Conservation (phyloP, 2,797 vertebrate genomes). For the Neostethus bicornis region DNA sequence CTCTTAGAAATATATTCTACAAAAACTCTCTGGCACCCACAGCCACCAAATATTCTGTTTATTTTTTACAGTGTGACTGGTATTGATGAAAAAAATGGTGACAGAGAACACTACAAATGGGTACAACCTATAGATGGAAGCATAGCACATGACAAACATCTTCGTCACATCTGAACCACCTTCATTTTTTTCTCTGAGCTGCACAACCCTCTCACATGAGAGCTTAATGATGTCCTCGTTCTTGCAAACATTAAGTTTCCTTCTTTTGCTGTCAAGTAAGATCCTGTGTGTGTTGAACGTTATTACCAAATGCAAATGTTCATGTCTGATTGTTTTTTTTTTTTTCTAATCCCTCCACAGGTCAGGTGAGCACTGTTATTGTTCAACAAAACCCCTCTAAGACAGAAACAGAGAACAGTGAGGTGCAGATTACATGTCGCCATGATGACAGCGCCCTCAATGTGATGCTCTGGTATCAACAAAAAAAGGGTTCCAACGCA, state of each 20-base stretch:
- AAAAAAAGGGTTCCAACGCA: background rate
- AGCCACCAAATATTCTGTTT: too few relatives aligned
- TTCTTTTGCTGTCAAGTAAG: slow-evolving; percentile 46
- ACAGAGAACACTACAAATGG: background rate
- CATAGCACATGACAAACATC: slow-evolving; percentile 27
- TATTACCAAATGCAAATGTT: background rate
- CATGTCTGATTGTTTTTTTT: background rate
- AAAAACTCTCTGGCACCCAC: too few relatives aligned
- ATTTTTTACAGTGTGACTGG: background rate
- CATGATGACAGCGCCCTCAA: slow-evolving; percentile 11
- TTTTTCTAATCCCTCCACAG: slow-evolving; percentile 29
- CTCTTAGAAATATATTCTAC: too few relatives aligned
- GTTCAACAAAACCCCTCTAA: slow-evolving; percentile 33
- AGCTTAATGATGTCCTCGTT: slow-evolving; percentile 32
- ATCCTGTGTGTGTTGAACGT: background rate
- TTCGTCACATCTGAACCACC: too few relatives aligned
- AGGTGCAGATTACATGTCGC: slow-evolving; percentile 43
- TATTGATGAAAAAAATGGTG: too few relatives aligned
- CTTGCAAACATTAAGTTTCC: background rate
- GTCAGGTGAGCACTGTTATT: slow-evolving; percentile 28
- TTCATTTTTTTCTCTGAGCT: slow-evolving; percentile 2
- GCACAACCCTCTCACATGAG: background rate
- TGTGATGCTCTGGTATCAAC: slow-evolving; percentile 65
- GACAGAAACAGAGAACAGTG: slow-evolving; percentile 6
- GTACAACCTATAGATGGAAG: slow-evolving; percentile 48